phyloP scores from a whole-genome alignment of 2,113 vertebrate genomes.

The Datnioides undecimradiatus region DNA sequence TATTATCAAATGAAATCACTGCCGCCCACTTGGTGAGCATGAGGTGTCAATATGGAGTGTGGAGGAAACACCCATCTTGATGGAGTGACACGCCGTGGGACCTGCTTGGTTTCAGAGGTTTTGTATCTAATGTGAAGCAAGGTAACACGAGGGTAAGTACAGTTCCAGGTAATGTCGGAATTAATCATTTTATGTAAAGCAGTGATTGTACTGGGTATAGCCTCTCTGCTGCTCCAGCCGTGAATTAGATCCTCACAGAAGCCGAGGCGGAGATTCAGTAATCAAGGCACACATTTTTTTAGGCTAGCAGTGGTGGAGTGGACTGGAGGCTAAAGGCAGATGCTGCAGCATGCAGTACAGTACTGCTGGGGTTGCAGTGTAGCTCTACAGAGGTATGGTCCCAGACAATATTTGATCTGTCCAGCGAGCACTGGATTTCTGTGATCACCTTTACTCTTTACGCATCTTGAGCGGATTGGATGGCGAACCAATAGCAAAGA shows the following conservation, averaged over 20 bases:
- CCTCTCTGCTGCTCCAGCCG: conserved; percentile 11
- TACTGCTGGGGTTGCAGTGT: neutral
- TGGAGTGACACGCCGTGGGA: neutral
- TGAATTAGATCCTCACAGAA: conserved; percentile 2
- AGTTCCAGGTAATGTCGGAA: conserved; percentile 21
- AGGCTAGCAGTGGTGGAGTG: neutral
- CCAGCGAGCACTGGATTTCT: neutral
- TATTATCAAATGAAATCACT: conserved; percentile 66
- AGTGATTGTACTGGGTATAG: neutral
- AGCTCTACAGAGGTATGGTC: neutral
- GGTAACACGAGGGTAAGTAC: neutral
- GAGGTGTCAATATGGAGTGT: conserved; percentile 48
- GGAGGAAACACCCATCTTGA: conserved; percentile 14
- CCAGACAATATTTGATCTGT: neutral
- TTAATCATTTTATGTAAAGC: conserved; percentile 46
- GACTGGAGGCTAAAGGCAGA: conserved; percentile 8
- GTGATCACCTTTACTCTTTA: neutral
- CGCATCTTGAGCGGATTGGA: neutral
- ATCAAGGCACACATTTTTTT: conserved; percentile 5
- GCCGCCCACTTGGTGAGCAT: conserved; percentile 31
- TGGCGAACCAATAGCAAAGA: neutral
- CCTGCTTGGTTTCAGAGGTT: conserved; percentile 22
- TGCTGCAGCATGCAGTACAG: neutral
- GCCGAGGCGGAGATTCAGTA: conserved; percentile 5
- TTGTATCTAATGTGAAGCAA: neutral